Conservation (phyloP, 2,797 vertebrate species). For the Macropus fuliginosus region DNA sequence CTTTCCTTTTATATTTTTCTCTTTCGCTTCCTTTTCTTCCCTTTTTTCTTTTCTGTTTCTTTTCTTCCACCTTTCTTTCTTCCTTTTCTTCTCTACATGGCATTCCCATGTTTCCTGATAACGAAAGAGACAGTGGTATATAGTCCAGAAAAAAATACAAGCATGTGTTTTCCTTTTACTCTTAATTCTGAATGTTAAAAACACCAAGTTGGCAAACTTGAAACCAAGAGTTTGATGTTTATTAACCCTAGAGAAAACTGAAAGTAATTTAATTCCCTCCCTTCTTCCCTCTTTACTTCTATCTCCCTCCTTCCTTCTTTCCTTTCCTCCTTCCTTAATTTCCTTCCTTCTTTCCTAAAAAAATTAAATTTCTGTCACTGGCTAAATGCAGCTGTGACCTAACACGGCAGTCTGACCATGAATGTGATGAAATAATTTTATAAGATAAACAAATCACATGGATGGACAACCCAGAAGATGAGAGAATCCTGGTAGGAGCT, state of each 20-base stretch:
- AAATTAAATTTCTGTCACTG: not conserved
- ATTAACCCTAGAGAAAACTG: not conserved
- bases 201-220: not conserved
- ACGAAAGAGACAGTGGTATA: not conserved
- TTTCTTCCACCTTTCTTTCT: not conserved
- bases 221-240: not conserved
- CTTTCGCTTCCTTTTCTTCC: not conserved
- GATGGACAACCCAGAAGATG: not conserved
- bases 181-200: not conserved
- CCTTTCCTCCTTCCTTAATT: not conserved
- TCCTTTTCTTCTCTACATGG: not conserved
- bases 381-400: conserved; percentile 13
- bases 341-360: not conserved
- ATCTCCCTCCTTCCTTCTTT: not conserved
- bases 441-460: not conserved
- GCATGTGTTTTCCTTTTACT: not conserved
- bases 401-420: not conserved
- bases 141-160: not conserved
- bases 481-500: not conserved
- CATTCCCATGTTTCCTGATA: not conserved
- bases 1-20: not conserved
- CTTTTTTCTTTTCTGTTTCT: rapidly evolving
- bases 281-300: no score
- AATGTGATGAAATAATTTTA: not conserved
- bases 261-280: not conserved